These are phyloP conservation scores for Sarcophaga subvicina DNA, from an alignment of 2,888 invertebrate species.

Conservation along the genomic window DNA sequence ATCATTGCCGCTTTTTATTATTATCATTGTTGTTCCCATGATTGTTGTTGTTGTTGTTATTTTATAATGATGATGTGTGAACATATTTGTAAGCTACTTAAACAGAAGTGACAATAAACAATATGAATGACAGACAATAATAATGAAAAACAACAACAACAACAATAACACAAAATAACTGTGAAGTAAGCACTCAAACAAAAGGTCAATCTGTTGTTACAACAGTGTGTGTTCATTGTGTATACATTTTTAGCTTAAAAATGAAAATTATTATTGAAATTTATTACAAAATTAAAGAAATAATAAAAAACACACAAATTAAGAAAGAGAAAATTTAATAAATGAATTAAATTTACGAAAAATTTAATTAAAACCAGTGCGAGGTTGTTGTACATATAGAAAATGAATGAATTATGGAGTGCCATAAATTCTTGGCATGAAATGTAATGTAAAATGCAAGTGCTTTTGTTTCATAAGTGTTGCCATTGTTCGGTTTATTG, in stretches of 20 bases:
- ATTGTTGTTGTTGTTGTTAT: constrained; percentile 26
- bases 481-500: too few species aligned
- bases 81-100: constrained; percentile 36
- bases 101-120: constrained; percentile 58
- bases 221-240: neutral
- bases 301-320: neutral
- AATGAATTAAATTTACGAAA: too few species aligned
- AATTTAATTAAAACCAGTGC: too few species aligned
- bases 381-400: too few species aligned
- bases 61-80: constrained; percentile 44
- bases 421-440: too few species aligned
- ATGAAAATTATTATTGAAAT: constrained; percentile 11
- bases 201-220: constrained; percentile 38
- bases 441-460: too few species aligned
- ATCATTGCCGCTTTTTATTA: too few species aligned
- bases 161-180: neutral
- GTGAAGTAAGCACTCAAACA: constrained; percentile 11
- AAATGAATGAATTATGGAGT: too few species aligned
- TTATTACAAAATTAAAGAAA: neutral
- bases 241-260: neutral
- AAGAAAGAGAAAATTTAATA: constrained; percentile 18
- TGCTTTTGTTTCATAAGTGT: too few species aligned
- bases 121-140: constrained; percentile 17
- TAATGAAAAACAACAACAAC: constrained; percentile 16
- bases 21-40: neutral